A percentile compares a stretch with the other conserved stretches of the same genome.
Conservation (phyloP, 2,113 vertebrate genomes). For the Zosterops hypoxanthus region DNA sequence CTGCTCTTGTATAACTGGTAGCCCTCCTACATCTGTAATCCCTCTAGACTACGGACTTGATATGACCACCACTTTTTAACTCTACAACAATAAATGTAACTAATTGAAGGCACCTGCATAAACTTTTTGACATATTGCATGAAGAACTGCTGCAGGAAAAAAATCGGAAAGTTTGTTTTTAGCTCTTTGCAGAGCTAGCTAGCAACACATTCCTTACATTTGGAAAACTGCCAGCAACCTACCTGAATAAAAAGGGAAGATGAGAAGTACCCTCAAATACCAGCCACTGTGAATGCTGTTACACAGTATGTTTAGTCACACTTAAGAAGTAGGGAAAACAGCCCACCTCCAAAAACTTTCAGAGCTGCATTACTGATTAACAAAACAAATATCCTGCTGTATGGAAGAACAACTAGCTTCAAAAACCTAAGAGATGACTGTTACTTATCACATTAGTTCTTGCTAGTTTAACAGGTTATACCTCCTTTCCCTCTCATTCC, state of each 20-base stretch:
- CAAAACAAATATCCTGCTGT: background rate
- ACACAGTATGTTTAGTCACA: background rate
- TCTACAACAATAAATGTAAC: background rate
- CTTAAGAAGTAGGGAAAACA: background rate
- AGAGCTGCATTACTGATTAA: background rate
- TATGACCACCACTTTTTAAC: background rate
- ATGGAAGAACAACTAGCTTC: background rate
- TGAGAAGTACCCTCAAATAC: background rate
- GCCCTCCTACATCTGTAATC: background rate
- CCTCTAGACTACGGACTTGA: background rate
- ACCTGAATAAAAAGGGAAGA: background rate
- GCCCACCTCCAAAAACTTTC: background rate
- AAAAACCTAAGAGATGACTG: background rate
- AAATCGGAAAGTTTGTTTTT: rapidly evolving
- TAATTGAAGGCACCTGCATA: background rate
- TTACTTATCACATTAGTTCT: background rate
- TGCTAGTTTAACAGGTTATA: background rate
- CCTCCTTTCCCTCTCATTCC: background rate
- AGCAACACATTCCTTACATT: background rate
- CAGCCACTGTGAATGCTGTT: background rate
- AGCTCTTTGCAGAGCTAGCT: background rate
- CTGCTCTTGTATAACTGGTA: background rate
- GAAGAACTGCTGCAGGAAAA: background rate
- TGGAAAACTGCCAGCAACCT: background rate
- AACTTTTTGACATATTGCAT: background rate